Conservation (phyloP, 2,113 vertebrate genomes). For the Hippolais icterina region DNA sequence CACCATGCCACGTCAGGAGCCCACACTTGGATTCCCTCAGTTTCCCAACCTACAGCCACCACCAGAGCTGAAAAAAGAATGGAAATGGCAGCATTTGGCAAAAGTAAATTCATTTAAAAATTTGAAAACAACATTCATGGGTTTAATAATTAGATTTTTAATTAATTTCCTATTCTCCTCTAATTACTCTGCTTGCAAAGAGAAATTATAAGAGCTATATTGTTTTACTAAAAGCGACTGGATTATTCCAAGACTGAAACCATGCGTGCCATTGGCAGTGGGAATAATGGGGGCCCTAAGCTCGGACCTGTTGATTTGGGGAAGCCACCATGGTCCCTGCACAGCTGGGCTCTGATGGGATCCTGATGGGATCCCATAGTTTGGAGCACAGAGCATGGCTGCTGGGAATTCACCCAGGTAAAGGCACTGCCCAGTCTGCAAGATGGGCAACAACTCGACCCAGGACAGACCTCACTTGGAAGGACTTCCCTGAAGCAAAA, state of each 20-base stretch:
- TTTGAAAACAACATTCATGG: background rate
- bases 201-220: background rate
- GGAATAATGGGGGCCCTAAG: background rate
- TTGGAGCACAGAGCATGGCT: background rate
- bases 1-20: fast-evolving
- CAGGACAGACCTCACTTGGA: background rate
- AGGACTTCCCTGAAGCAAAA: background rate
- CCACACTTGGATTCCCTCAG: background rate
- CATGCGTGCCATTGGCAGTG: background rate
- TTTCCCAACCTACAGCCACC: background rate
- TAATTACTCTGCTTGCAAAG: background rate
- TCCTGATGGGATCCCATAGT: background rate
- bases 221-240: background rate
- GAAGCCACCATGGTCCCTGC: fast-evolving
- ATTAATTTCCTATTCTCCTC: constrained; percentile 34
- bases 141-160: constrained; percentile 41
- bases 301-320: fast-evolving
- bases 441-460: fast-evolving
- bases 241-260: background rate
- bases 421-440: background rate
- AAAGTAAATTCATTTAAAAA: background rate
- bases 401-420: background rate
- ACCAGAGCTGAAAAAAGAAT: background rate
- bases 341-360: background rate
- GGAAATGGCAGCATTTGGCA: background rate